Base-by-base conservation (phyloP, 2,113 vertebrate genomes). In the Holacanthus passer region DNA sequence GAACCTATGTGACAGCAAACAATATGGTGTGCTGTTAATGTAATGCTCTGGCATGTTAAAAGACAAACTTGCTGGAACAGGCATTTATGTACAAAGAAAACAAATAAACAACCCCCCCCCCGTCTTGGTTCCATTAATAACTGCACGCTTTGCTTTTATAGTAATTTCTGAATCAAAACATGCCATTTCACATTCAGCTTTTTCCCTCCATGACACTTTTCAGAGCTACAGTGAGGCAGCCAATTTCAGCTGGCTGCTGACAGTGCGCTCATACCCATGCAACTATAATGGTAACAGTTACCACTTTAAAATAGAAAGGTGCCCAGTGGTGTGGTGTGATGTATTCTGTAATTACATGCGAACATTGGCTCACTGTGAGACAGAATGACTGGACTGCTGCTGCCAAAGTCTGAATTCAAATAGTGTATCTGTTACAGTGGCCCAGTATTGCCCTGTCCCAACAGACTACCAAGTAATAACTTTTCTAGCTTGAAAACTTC, bases 221-320 rank as follows among this genome's bases (percentile, higher is more conserved):
- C 59, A 67, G 69, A 70, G 79, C 63, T 27, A 64, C 65, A 29
- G 53, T 7, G 72, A 68, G 39, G 48, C 75, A 65, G 39, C 53
- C 35, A 7, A 56, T 59, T 77, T 77, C 75, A 73, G 80, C 77
- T 35, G 77, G 50, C 69, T 70, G 83, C 81, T 86, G 89, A 88
- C 59, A 22, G 37, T 74, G 85, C 84, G 71, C 58, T 84, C 79
- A 43, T 29, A 55, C 47, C 52, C 60, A 27, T 22, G 70, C 62
- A 70, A 17, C 74, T 64, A 16, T 9, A 75, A 79, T 24, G 64
- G 29, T 77, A 70, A 83, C 67, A n/a, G 31, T 79, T 74, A 74
- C 74, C 56, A 20, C 73, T 77, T 67, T 60, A 69, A 83, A 77
- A 55, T 39, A 45, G 27, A 50, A 59, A 53, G 37, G 72, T 24